These are phyloP conservation scores for Phodopus roborovskii DNA, from an alignment of 2,113 vertebrate genomes.

Conservation along the genomic window DNA sequence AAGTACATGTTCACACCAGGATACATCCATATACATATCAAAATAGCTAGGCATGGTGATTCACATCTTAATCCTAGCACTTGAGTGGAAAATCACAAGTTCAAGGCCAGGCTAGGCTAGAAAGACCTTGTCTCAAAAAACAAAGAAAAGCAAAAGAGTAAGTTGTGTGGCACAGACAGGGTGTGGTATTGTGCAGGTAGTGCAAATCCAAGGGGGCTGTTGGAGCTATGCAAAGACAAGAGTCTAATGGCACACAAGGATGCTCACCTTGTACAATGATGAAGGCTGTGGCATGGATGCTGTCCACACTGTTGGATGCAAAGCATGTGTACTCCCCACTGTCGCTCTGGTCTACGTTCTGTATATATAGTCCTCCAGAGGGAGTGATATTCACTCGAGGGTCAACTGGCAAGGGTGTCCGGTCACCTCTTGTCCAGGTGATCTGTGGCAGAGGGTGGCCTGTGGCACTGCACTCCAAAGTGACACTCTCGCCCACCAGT, in stretches of 20 bases:
- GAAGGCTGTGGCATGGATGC: slow-evolving; percentile 92
- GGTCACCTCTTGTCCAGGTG: slow-evolving; percentile 95
- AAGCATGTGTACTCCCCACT: slow-evolving; percentile 96
- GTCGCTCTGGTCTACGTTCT: slow-evolving; percentile 92
- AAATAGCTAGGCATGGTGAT: not conserved
- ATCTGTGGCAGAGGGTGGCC: slow-evolving; percentile 95
- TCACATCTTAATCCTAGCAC: not conserved
- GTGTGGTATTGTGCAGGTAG: no score
- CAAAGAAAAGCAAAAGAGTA: not conserved
- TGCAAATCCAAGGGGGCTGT: not conserved
- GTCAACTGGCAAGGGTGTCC: slow-evolving; percentile 92
- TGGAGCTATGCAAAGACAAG: no score
- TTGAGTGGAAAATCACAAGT: not conserved
- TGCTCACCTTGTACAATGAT: slow-evolving; percentile 97
- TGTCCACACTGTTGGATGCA: slow-evolving; percentile 94
- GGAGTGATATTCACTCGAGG: slow-evolving; percentile 93
- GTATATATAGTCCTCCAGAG: slow-evolving; percentile 96
- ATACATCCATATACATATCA: not conserved
- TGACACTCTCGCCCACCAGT: slow-evolving; percentile 96
- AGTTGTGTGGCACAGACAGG: no score
- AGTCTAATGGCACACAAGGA: rapidly evolving
- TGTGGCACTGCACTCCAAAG: slow-evolving; percentile 96
- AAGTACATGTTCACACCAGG: not conserved
- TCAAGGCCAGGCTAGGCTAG: not conserved
- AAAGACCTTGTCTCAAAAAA: not conserved